Evolutionary conservation across 2,113 vertebrate species (phyloP).

Genomic region (Saguinus midas): DNA sequence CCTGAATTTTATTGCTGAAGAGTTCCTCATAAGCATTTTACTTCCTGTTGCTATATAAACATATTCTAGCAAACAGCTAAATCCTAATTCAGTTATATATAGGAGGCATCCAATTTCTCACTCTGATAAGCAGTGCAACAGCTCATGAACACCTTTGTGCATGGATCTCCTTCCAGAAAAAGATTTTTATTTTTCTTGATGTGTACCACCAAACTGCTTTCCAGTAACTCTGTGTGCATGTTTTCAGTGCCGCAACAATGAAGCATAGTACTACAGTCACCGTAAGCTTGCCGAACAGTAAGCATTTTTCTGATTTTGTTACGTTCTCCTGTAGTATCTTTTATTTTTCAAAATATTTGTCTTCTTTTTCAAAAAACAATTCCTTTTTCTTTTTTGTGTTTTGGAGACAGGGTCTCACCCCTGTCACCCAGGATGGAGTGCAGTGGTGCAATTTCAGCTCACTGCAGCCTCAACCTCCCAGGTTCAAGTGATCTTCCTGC

Average conservation of each 20-base stretch:
- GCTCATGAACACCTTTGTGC: no score
- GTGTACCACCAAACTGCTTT: not conserved
- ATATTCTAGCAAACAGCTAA: not conserved
- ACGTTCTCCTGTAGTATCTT: not conserved
- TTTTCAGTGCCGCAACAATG: not conserved
- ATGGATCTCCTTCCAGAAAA: not conserved
- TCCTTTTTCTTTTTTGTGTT: no score
- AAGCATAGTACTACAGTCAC: not conserved
- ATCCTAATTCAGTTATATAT: fast-evolving
- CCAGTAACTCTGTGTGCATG: not conserved
- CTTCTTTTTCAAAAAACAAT: no score
- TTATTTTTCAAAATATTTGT: no score
- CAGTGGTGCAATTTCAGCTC: no score
- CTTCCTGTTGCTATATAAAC: not conserved
- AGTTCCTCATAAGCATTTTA: not conserved
- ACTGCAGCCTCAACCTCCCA: no score
- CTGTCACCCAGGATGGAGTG: no score
- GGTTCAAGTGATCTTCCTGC: no score
- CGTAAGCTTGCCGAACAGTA: not conserved
- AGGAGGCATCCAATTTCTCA: not conserved
- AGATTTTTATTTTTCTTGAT: not conserved
- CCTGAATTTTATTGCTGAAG: not conserved
- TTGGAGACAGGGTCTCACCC: no score
- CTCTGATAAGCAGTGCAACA: no score
- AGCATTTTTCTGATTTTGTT: not conserved